These are phyloP conservation scores for Megathymus violae DNA, from an alignment of 1,140 invertebrate genomes.

Conservation along the genomic window DNA sequence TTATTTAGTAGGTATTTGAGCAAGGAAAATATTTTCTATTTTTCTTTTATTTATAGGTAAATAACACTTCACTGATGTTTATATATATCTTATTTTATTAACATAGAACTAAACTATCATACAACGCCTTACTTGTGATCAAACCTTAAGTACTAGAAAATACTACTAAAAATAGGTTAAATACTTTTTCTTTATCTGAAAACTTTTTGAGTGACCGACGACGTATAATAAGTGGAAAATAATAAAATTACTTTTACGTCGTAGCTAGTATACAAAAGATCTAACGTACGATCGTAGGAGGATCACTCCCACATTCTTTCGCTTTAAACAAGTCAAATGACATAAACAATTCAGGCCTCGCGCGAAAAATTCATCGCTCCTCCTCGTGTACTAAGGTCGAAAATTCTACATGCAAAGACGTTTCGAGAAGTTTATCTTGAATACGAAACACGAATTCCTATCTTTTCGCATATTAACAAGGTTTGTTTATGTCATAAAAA, in stretches of 20 bases:
- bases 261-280: slow-evolving; percentile 1
- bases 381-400: slow-evolving; percentile 40
- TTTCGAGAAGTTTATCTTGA: slow-evolving; percentile 29
- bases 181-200: too few species aligned
- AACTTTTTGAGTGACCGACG: too few species aligned
- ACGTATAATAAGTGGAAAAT: too few species aligned
- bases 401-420: slow-evolving; percentile 37
- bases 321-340: slow-evolving; percentile 41
- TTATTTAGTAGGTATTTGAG: too few species aligned
- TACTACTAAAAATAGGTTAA: too few species aligned
- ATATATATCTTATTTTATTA: too few species aligned
- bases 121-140: too few species aligned
- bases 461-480: slow-evolving; percentile 33
- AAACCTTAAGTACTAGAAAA: too few species aligned
- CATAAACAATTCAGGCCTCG: slow-evolving; percentile 47
- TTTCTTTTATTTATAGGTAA: too few species aligned
- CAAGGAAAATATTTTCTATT: too few species aligned
- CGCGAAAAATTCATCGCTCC: slow-evolving; percentile 52
- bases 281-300: slow-evolving; percentile 1
- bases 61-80: too few species aligned
- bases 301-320: slow-evolving; percentile 34
- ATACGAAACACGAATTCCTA: slow-evolving; percentile 18
- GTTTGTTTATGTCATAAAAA: slow-evolving; percentile 19
- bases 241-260: background rate
- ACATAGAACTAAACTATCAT: too few species aligned